These are phyloP conservation scores for Saimiri boliviensis DNA, from an alignment of 2,113 vertebrate species.

Conservation along the genomic window DNA sequence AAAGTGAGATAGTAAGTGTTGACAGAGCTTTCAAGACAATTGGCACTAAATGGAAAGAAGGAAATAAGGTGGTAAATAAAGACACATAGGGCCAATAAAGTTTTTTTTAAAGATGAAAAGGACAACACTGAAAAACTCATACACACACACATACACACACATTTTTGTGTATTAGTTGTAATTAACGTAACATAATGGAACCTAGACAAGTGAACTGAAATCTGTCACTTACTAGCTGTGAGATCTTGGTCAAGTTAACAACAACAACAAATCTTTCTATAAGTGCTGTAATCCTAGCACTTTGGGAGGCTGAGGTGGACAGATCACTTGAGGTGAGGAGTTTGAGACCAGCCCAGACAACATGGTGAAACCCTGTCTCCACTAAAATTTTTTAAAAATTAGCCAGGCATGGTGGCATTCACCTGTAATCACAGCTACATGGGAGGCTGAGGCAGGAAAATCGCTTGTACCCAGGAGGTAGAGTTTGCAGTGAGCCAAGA, in stretches of 20 bases:
- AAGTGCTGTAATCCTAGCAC: neutral
- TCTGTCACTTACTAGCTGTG: neutral
- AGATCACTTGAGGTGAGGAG: no score
- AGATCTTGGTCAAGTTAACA: neutral
- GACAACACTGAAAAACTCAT: neutral
- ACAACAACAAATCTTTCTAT: neutral
- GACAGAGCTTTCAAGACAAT: neutral
- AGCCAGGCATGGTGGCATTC: no score
- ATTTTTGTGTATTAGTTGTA: neutral
- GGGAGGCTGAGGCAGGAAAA: no score
- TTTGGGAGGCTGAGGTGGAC: no score
- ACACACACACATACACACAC: neutral
- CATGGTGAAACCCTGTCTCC: no score
- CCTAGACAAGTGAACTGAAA: neutral
- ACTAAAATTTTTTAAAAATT: no score
- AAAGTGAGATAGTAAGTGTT: neutral
- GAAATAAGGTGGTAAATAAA: neutral
- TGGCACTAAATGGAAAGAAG: neutral
- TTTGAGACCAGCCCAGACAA: no score
- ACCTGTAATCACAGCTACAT: no score
- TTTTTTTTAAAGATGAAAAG: neutral
- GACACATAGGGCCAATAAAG: neutral
- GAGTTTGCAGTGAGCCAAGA: no score
- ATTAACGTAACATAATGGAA: neutral
- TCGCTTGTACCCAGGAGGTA: no score